Percentiles rank a stretch among this genome's conserved stretches.
These are phyloP conservation scores for Chloroclystis v-ata DNA, from an alignment of 2,888 invertebrate species.

Conservation along the genomic window DNA sequence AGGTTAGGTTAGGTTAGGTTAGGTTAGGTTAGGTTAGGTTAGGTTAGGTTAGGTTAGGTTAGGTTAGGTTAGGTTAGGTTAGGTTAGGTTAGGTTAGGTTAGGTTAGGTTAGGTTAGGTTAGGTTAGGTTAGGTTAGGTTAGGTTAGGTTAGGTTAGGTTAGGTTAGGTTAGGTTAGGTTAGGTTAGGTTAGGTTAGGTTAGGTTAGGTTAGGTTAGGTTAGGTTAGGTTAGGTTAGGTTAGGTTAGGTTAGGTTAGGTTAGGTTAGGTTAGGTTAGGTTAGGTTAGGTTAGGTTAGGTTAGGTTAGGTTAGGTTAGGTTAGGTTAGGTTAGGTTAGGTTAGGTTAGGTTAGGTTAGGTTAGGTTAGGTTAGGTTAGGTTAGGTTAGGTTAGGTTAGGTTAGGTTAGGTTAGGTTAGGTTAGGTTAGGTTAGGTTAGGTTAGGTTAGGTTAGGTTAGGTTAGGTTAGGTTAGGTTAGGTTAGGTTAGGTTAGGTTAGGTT, in stretches of 20 bases:
- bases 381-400: background rate
- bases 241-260: background rate
- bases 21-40: too few species aligned
- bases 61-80: too few species aligned
- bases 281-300: background rate
- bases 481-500: background rate
- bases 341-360: background rate
- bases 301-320: background rate
- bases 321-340: background rate
- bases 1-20: too few species aligned
- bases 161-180: too few species aligned
- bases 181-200: background rate
- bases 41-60: too few species aligned
- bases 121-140: too few species aligned
- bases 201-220: background rate
- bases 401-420: background rate
- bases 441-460: background rate
- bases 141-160: too few species aligned
- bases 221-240: background rate
- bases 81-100: too few species aligned
- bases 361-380: background rate
- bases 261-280: background rate
- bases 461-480: background rate
- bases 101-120: too few species aligned
- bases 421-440: background rate